Evolutionary conservation across 2,113 vertebrate species (phyloP).

Genomic region (Columba janthina): DNA sequence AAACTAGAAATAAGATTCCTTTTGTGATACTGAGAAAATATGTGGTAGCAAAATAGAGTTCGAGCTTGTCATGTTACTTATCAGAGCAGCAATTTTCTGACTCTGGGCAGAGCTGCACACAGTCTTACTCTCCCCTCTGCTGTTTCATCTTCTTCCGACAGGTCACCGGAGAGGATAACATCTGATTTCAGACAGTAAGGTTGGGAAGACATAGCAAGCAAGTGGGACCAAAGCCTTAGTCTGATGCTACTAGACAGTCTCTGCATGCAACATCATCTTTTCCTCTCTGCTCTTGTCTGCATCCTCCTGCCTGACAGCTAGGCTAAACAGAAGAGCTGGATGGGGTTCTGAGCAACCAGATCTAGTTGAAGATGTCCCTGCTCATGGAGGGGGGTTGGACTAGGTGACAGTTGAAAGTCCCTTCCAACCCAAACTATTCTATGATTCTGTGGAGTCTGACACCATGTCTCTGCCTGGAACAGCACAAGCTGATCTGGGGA

Average conservation of each 20-base stretch:
- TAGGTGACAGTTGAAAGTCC: too few species aligned
- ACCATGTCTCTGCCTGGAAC: not conserved
- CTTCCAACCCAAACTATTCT: too few species aligned
- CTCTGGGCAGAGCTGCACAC: not conserved
- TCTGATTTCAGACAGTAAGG: not conserved
- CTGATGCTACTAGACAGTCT: not conserved
- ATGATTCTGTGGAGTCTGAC: not conserved
- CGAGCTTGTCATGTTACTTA: not conserved
- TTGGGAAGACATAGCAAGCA: not conserved
- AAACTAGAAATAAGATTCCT: not conserved
- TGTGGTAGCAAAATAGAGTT: not conserved
- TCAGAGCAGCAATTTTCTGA: not conserved
- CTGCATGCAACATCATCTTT: not conserved
- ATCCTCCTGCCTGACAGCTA: not conserved
- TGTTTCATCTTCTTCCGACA: not conserved
- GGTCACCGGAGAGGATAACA: not conserved
- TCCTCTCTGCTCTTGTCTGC: not conserved
- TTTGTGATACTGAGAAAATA: not conserved
- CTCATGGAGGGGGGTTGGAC: too few species aligned
- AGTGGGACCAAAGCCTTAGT: not conserved
- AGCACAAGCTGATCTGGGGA: not conserved
- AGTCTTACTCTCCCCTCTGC: not conserved
- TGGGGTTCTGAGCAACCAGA: too few species aligned
- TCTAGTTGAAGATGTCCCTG: too few species aligned
- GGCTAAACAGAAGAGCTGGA: not conserved